A percentile compares a stretch with the other conserved stretches of the same genome.
These are phyloP conservation scores for Blastobasis adustella DNA, from an alignment of 2,888 invertebrate genomes.

Conservation along the genomic window DNA sequence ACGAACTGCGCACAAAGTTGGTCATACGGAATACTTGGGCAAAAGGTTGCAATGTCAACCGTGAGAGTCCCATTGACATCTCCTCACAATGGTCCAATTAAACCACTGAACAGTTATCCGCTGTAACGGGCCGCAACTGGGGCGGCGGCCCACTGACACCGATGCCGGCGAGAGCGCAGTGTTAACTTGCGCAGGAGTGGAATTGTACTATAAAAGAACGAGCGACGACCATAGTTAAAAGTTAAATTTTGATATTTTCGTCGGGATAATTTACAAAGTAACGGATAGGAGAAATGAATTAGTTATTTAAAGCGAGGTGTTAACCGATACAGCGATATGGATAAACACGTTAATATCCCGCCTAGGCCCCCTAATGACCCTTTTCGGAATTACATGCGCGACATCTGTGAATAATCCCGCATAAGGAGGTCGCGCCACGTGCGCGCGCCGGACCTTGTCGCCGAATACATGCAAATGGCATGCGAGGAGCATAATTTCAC, in stretches of 20 bases:
- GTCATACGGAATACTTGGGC: background rate
- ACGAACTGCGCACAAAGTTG: too few relatives aligned
- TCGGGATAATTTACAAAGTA: too few relatives aligned
- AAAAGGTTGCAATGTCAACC: background rate
- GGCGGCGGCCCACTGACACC: conserved; percentile 66
- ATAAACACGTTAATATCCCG: conserved; percentile 29
- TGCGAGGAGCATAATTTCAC: conserved; percentile 34
- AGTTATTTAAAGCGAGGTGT: too few relatives aligned
- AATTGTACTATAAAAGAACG: too few relatives aligned
- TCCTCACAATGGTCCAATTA: conserved; percentile 43
- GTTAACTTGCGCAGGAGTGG: too few relatives aligned
- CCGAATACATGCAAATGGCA: conserved; percentile 31
- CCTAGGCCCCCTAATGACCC: conserved; percentile 22
- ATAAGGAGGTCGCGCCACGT: conserved; percentile 24
- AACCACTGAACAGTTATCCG: conserved; percentile 60
- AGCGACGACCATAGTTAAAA: too few relatives aligned
- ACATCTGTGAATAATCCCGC: conserved; percentile 30
- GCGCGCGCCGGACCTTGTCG: conserved; percentile 14
- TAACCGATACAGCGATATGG: too few relatives aligned
- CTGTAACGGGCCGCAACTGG: conserved; percentile 63
- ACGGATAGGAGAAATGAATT: too few relatives aligned
- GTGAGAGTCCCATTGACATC: conserved; percentile 34
- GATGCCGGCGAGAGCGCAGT: conserved; percentile 26
- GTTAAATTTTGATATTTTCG: too few relatives aligned
- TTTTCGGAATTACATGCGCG: conserved; percentile 37